phyloP scores from a whole-genome alignment of 1,140 invertebrate species.

The Pogonomyrmex californicus region DNA sequence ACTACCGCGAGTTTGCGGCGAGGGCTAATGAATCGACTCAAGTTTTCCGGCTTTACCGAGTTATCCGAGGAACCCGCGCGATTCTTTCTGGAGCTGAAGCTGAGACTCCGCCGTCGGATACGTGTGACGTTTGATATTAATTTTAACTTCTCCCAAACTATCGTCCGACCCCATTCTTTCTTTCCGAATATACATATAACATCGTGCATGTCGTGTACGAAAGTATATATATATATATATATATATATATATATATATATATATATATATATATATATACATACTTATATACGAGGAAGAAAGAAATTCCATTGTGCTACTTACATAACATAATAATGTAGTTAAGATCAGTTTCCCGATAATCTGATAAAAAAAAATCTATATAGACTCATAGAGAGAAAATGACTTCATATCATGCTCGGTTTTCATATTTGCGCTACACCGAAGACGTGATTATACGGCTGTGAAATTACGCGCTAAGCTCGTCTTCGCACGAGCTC shows the following conservation, averaged over 20 bases:
- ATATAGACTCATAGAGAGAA: background rate
- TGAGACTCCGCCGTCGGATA: background rate
- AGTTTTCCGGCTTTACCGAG: conserved; percentile 36
- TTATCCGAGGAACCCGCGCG: background rate
- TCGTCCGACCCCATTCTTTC: background rate
- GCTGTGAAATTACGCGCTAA: background rate
- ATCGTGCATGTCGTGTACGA: background rate
- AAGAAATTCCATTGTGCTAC: background rate
- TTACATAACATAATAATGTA: background rate
- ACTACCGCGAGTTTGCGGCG: conserved; percentile 54
- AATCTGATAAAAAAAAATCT: background rate
- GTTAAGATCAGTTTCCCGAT: background rate
- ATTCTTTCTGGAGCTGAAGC: background rate
- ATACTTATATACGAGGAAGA: background rate
- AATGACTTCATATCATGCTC: conserved; percentile 32
- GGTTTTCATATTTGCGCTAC: conserved; percentile 5
- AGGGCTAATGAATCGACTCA: conserved; percentile 43
- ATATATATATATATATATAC: background rate
- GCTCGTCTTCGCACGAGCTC: conserved; percentile 17
- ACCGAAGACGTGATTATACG: conserved; percentile 41
- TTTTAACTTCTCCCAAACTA: conserved; percentile 36
- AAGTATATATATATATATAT: background rate
- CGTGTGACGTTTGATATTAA: conserved; percentile 33
- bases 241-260: too few relatives aligned
- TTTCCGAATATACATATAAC: background rate